Conservation (phyloP, 2,888 invertebrate species). For the Gastracanthus pulcherrimus region DNA sequence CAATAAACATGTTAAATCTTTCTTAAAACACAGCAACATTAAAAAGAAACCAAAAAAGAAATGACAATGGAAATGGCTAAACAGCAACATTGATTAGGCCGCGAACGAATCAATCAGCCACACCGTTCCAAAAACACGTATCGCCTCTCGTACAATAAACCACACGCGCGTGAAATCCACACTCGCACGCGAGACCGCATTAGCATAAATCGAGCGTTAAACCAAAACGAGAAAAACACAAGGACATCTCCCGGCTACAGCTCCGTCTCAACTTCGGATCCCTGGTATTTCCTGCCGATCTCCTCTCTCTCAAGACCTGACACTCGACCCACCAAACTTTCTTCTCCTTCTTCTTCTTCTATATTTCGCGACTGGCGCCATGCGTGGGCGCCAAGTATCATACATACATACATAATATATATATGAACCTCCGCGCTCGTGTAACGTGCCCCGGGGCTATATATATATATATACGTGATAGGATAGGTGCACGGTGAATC, state of each 20-base stretch:
- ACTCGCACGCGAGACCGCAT: not conserved
- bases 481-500: no score
- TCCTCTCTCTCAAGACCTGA: slow-evolving; percentile 5
- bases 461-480: slow-evolving; percentile 56
- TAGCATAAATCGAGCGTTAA: slow-evolving; percentile 5
- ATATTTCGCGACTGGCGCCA: slow-evolving; percentile 66
- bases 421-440: slow-evolving; percentile 38
- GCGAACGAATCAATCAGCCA: not conserved
- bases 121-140: not conserved
- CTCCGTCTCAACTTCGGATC: slow-evolving; percentile 13
- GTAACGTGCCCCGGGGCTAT: slow-evolving; percentile 25
- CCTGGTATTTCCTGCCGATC: slow-evolving; percentile 38
- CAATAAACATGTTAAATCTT: no score
- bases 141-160: not conserved
- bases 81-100: not conserved
- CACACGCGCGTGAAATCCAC: not conserved
- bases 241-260: no score
- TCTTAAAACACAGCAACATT: no score
- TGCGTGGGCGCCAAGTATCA: slow-evolving; percentile 69
- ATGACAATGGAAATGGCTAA: no score
- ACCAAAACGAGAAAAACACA: not conserved
- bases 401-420: no score
- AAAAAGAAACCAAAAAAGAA: not conserved
- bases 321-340: slow-evolving; percentile 28
- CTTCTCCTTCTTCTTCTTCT: not conserved